A percentile compares a stretch with the other conserved stretches of the same genome.
These are phyloP conservation scores for Cerceris rybyensis DNA, from an alignment of 2,888 invertebrate genomes.

Conservation along the genomic window DNA sequence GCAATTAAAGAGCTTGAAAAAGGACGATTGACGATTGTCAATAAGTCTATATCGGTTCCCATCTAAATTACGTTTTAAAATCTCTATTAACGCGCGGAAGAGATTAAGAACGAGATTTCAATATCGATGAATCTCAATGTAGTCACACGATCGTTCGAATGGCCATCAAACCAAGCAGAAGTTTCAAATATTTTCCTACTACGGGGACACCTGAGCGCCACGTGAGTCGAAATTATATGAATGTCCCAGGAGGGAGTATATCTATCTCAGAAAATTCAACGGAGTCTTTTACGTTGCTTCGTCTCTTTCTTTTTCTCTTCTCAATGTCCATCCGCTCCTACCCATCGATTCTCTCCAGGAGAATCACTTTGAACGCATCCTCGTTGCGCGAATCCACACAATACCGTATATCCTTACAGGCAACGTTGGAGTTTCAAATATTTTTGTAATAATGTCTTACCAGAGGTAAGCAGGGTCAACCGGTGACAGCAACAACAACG, in stretches of 20 bases:
- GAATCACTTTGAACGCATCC: slow-evolving; percentile 28
- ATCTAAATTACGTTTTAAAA: slow-evolving; percentile 35
- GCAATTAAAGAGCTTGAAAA: not conserved
- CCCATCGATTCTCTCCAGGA: slow-evolving; percentile 21
- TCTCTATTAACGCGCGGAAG: slow-evolving; percentile 14
- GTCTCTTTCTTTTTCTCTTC: slow-evolving; percentile 12
- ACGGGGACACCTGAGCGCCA: slow-evolving; percentile 44
- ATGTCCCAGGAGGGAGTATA: slow-evolving; percentile 43
- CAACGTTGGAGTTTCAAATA: slow-evolving; percentile 72
- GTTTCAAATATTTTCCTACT: slow-evolving; percentile 65
- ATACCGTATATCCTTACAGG: slow-evolving; percentile 44
- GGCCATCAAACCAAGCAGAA: slow-evolving; percentile 45
- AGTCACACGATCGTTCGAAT: slow-evolving; percentile 7
- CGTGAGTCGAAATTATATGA: slow-evolving; percentile 57
- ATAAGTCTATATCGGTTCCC: slow-evolving; percentile 29
- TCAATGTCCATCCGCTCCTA: not conserved
- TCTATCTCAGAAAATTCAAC: not conserved
- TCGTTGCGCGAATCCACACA: slow-evolving; percentile 51
- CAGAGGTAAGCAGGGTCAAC: slow-evolving; percentile 62
- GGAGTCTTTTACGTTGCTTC: slow-evolving; percentile 20
- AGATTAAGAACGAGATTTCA: slow-evolving; percentile 30
- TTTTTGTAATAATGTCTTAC: slow-evolving; percentile 78
- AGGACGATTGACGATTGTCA: slow-evolving; percentile 31
- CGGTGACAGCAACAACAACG: slow-evolving; percentile 77
- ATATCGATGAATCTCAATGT: not conserved